These are phyloP conservation scores for Elysia chlorotica DNA, from an alignment of 1,140 invertebrate genomes.

Conservation along the genomic window DNA sequence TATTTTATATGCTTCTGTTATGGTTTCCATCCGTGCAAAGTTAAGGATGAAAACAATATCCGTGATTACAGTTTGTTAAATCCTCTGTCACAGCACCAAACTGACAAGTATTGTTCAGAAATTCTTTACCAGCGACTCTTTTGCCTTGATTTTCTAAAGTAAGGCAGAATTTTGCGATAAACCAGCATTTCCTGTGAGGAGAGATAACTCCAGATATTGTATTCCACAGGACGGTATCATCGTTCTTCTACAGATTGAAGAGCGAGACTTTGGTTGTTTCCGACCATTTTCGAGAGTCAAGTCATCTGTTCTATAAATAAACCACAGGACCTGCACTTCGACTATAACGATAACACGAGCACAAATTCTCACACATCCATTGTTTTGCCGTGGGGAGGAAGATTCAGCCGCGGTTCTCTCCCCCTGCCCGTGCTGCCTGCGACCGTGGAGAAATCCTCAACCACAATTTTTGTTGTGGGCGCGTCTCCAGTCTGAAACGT, in stretches of 20 bases:
- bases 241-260: neutral
- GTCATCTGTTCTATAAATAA: neutral
- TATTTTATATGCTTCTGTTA: no score
- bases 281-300: neutral
- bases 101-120: no score
- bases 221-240: neutral
- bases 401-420: conserved; percentile 8
- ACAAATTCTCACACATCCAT: conserved; percentile 3
- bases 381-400: neutral
- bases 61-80: no score
- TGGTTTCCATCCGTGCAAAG: no score
- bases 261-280: neutral
- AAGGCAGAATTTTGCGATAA: no score
- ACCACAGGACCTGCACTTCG: neutral
- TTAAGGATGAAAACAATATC: no score
- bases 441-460: conserved; percentile 10
- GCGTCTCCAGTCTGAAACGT: conserved; percentile 7
- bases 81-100: no score
- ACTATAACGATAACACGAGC: neutral
- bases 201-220: no score
- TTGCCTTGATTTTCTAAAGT: no score
- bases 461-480: conserved; percentile 18
- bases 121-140: no score
- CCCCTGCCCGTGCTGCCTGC: neutral
- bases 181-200: no score